Evolutionary conservation across 2,797 vertebrate species (phyloP).

Genomic region (Hydrocynus forskahlii): DNA sequence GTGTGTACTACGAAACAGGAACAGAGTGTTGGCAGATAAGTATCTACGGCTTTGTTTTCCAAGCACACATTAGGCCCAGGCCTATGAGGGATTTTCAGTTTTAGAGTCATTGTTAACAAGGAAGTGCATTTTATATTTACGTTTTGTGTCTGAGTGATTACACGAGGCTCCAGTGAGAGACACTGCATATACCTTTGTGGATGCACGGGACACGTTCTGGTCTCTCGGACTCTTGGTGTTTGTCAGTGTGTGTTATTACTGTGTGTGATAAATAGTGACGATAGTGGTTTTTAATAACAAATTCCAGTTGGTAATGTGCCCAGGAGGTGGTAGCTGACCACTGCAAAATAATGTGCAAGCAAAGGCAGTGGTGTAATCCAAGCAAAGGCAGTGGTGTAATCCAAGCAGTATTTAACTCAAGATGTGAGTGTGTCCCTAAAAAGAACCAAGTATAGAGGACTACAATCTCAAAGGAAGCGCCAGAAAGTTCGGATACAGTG

Average conservation of each 20-base stretch:
- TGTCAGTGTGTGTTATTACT: background rate
- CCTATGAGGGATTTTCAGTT: background rate
- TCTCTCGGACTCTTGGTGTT: background rate
- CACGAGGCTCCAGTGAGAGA: too few species aligned
- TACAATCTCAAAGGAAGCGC: background rate
- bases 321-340: background rate
- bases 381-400: too few species aligned
- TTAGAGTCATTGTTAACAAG: background rate
- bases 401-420: background rate
- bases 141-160: too few species aligned
- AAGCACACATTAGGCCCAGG: background rate
- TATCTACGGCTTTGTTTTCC: background rate
- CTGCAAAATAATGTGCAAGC: too few species aligned
- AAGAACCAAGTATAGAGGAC: background rate
- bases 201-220: background rate
- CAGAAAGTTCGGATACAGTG: background rate
- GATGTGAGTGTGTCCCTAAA: too few species aligned
- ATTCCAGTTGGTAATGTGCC: background rate
- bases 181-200: background rate
- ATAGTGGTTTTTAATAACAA: background rate
- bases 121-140: background rate
- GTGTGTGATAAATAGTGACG: background rate
- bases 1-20: conserved; percentile 6
- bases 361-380: too few species aligned
- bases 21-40: conserved; percentile 8